Evolutionary conservation across 2,888 invertebrate genomes (phyloP).

Genomic region (Diaperis boleti): DNA sequence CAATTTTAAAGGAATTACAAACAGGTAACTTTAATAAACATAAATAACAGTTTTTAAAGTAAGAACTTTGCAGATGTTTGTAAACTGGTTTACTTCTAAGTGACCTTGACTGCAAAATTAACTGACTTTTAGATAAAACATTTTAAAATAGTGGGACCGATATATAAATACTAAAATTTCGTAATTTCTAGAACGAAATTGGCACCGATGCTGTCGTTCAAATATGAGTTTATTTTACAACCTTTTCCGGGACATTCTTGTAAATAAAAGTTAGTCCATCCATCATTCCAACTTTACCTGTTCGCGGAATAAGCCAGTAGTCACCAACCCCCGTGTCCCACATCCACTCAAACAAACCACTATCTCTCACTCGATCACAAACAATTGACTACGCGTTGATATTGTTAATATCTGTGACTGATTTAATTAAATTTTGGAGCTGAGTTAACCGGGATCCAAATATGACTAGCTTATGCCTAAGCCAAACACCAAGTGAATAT

Average conservation of each 20-base stretch:
- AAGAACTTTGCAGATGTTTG: no score
- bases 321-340: slow-evolving; percentile 28
- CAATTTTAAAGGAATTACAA: background rate
- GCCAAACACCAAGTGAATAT: slow-evolving; percentile 68
- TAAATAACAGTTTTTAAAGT: no score
- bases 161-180: no score
- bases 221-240: no score
- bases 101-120: no score
- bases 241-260: no score
- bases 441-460: slow-evolving; percentile 66
- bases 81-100: no score
- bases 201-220: no score
- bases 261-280: background rate
- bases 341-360: slow-evolving; percentile 46
- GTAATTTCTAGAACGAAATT: no score
- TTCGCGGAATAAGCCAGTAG: background rate
- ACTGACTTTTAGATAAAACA: no score
- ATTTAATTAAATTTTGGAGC: slow-evolving; percentile 67
- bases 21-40: background rate
- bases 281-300: slow-evolving; percentile 19
- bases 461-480: slow-evolving; percentile 68
- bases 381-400: slow-evolving; percentile 65
- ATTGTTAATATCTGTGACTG: slow-evolving; percentile 68
- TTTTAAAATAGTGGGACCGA: no score
- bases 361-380: slow-evolving; percentile 59